Conservation (phyloP, 2,113 vertebrate genomes). For the Alligator mississippiensis region DNA sequence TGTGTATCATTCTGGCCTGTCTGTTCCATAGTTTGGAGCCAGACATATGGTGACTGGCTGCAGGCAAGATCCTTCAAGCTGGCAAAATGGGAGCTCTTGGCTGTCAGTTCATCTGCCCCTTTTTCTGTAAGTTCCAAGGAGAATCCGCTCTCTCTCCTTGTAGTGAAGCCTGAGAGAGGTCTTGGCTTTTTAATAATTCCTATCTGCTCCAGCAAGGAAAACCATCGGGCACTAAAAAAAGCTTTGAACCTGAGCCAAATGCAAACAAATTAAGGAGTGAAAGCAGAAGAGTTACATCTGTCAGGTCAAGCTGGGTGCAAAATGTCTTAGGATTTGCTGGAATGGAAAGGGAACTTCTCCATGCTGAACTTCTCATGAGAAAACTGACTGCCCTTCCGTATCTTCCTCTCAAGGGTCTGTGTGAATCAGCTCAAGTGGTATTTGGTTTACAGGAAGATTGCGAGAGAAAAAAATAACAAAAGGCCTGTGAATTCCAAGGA, state of each 20-base stretch:
- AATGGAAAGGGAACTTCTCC: slow-evolving; percentile 64
- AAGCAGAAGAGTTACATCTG: slow-evolving; percentile 76
- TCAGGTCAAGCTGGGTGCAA: slow-evolving; percentile 74
- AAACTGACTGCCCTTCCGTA: neutral
- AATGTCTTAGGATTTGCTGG: slow-evolving; percentile 53
- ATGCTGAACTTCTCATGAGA: slow-evolving; percentile 54
- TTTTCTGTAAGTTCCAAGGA: slow-evolving; percentile 52
- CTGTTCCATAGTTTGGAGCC: slow-evolving; percentile 49
- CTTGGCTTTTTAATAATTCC: slow-evolving; percentile 61
- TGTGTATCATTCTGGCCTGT: slow-evolving; percentile 27
- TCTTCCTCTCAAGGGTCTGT: neutral
- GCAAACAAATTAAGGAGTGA: slow-evolving; percentile 75
- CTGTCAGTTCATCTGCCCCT: slow-evolving; percentile 57
- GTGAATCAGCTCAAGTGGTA: slow-evolving; percentile 46
- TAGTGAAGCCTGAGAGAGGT: slow-evolving; percentile 67
- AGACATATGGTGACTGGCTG: slow-evolving; percentile 62
- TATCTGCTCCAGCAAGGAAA: slow-evolving; percentile 57
- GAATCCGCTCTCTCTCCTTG: neutral
- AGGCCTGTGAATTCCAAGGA: slow-evolving; percentile 9
- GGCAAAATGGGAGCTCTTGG: slow-evolving; percentile 49
- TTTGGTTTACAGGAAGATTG: slow-evolving; percentile 23
- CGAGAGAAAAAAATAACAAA: neutral
- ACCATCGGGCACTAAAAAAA: slow-evolving; percentile 40
- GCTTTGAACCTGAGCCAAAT: slow-evolving; percentile 66
- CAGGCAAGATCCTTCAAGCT: slow-evolving; percentile 61